Base-by-base conservation (phyloP, 2,113 vertebrate genomes). In the Elachura formosa region DNA sequence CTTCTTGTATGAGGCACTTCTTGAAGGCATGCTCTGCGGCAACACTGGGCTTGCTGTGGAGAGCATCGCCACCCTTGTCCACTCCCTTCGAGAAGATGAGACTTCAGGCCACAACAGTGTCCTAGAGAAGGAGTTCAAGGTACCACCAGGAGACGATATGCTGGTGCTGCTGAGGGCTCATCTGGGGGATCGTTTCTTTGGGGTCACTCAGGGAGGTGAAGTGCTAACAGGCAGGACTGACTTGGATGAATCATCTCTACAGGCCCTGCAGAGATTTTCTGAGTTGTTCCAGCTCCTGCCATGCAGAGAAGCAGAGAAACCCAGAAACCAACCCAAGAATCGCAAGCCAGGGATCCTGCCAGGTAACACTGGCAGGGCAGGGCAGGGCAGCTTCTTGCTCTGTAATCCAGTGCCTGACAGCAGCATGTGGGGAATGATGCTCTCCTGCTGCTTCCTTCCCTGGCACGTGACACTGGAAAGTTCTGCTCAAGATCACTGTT, bases 61-160 rank as follows among this genome's bases (percentile, higher is more conserved):
- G 67, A 85, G 9, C 33, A 38, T 97, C 5, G 0, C 71, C 41
- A 73, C 36, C 38, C 78, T 78, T 5, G 18, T 96, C 40, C 36
- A 1, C 36, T 46, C 40, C 38, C 83, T 97, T 49, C 62, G 0
- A 55, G 58, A 55, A 52, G 31, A 51, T 17, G 72, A 94, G 34
- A n/a, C 66, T 29, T 69, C 61, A 15, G 84, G 72, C 22, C 49
- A 49, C 29, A 78, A 25, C 51, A 75, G 4, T 4, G 17, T 41
- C 16, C 90, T 95, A 12, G 85, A 90, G 49, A 80, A 87, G 59
- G 97, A 98, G 79, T 97, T 97, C 71, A 96, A 97, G 97, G 97
- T 98, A 95, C 33, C 22, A 28, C 6, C 29, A 48, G 34, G 34
- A 14, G 34, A 33, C 11, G 0, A 26, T 66, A 41, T 55, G 22